A percentile compares a stretch with the other conserved stretches of the same genome.
phyloP scores from a whole-genome alignment of 2,113 vertebrate genomes.

The Vidua macroura region DNA sequence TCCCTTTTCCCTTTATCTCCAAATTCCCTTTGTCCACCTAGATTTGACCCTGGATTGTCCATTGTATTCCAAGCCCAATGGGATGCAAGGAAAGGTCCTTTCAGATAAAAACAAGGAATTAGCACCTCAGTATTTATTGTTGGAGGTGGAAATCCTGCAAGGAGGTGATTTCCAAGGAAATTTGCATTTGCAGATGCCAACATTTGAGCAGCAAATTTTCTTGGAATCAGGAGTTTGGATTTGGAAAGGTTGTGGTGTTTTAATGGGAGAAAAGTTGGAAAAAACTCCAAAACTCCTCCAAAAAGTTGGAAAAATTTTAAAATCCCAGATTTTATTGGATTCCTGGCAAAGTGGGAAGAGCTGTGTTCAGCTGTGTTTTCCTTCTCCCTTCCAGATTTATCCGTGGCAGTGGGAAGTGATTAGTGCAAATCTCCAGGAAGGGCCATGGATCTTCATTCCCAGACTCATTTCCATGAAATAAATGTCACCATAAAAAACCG shows the following conservation, averaged over 20 bases:
- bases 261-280: not conserved
- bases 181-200: not conserved
- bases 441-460: constrained; percentile 64
- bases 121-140: not conserved
- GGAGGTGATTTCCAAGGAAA: not conserved
- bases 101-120: not conserved
- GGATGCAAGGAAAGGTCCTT: not conserved
- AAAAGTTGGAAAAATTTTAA: not conserved
- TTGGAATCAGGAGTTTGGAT: fast-evolving
- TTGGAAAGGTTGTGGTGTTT: not conserved
- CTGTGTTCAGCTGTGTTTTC: not conserved
- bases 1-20: not conserved
- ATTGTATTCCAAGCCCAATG: not conserved
- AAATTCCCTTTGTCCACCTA: not conserved
- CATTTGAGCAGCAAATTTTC: not conserved
- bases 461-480: constrained; percentile 67
- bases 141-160: not conserved
- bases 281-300: not conserved
- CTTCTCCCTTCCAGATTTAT: not conserved
- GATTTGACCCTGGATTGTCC: not conserved
- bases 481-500: constrained; percentile 65
- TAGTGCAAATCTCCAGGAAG: constrained; percentile 17
- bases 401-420: not conserved
- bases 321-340: not conserved
- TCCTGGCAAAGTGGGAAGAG: not conserved